phyloP scores from a whole-genome alignment of 35 echinoderm and acorn worm genomes.

The Apostichopus californicus region DNA sequence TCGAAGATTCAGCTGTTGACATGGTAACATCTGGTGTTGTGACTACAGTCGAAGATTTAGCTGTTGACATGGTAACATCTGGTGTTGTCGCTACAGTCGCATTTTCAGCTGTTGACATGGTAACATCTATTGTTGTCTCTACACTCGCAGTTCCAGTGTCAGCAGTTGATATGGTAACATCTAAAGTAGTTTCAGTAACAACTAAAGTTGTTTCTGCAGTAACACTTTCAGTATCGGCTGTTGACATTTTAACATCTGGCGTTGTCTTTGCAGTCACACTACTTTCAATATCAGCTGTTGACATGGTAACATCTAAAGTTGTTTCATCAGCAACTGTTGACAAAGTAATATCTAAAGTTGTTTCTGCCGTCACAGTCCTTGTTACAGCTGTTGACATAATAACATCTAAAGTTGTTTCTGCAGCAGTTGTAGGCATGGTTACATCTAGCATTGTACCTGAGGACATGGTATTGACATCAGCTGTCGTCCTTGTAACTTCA shows the following conservation, averaged over 20 bases:
- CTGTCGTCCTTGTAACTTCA: background rate
- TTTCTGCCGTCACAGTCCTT: background rate
- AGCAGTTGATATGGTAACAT: background rate
- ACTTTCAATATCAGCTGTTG: background rate
- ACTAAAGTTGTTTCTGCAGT: background rate
- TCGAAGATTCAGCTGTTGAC: too few relatives aligned
- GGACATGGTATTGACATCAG: background rate
- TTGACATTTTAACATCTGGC: background rate
- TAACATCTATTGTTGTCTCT: background rate
- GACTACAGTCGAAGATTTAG: too few relatives aligned
- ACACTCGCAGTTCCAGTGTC: background rate
- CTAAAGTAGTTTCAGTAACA: background rate
- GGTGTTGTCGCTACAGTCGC: too few relatives aligned
- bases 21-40: too few relatives aligned
- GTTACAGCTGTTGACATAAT: background rate
- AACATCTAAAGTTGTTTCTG: background rate
- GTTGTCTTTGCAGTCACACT: background rate
- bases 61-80: too few relatives aligned
- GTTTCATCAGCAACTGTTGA: too few relatives aligned
- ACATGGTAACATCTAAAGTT: background rate
- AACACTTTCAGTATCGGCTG: background rate
- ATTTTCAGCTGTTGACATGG: background rate
- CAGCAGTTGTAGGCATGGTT: background rate
- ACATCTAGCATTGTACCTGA: background rate
- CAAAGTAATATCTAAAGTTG: background rate